phyloP scores from a whole-genome alignment of 2,888 invertebrate genomes.

The Syrista parreyssii region DNA sequence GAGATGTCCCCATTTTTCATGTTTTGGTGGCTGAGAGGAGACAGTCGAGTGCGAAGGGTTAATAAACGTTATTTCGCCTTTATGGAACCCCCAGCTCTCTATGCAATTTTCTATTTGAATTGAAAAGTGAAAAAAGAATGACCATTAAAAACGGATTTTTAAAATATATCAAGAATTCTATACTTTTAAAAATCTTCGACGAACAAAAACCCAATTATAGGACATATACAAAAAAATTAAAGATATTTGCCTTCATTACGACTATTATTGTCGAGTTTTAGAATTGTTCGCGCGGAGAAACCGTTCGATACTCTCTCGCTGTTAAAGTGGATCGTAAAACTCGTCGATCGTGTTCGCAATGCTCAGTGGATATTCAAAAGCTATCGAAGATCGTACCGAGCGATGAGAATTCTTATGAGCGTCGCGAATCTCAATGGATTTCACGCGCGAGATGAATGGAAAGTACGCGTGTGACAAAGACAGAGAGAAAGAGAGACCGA shows the following conservation, averaged over 20 bases:
- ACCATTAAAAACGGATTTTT: neutral
- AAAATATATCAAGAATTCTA: neutral
- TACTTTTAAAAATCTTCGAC: neutral
- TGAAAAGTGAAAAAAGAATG: no score
- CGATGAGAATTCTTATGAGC: neutral
- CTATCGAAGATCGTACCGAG: neutral
- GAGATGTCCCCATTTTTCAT: no score
- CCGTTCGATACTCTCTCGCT: conserved; percentile 9
- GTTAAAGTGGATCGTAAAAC: conserved; percentile 38
- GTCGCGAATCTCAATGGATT: neutral
- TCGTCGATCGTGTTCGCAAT: conserved; percentile 18
- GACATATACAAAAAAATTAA: neutral
- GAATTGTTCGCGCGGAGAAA: conserved; percentile 14
- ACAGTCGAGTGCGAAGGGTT: no score
- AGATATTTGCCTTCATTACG: neutral
- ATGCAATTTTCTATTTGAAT: neutral
- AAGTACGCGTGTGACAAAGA: neutral
- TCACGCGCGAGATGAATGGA: neutral
- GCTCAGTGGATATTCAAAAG: neutral
- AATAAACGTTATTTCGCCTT: no score
- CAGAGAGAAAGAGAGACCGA: neutral
- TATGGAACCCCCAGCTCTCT: no score
- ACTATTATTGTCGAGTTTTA: neutral
- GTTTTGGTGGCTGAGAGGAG: no score
- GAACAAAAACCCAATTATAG: neutral